Base-by-base conservation (phyloP, 2,797 vertebrate species). In the Anabas testudineus region DNA sequence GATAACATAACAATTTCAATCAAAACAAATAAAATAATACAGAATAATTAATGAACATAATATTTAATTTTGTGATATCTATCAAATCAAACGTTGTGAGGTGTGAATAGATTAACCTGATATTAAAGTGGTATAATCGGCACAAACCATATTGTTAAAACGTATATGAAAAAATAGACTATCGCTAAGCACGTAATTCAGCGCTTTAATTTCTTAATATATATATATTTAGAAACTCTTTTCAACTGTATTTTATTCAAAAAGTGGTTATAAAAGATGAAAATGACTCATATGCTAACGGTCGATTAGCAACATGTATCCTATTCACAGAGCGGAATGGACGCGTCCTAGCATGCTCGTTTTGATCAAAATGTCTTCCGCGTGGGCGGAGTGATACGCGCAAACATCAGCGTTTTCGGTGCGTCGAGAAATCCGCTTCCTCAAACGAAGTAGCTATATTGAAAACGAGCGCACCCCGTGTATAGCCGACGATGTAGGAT, bases 81-180 rank as follows among this genome's bases (percentile, higher is more conserved):
- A 39, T n/a, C 2, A 7, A 30, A 55, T 60, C 9, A 26, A 71
- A 48, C 0, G 1, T 0, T 2, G 13, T 0, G 0, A 28, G 1
- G 15, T 45, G 0, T 3, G 10, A 19, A 9, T 5, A 3, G 0
- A 4, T 42, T n/a, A 15, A 22, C 13, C 19, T 21, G 10, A 32
- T 14, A 14, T 2, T 22, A 48, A 2, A 78, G 70, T 93, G 89
- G 87, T 88, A 83, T 74, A 15, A 46, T 42, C 83, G 76, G 90
- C 53, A 36, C 36, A 78, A 75, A 91, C 78, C 80, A 91, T 80
- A n/a, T 28, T 52, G 2, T 52, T 1, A 16, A 10, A 4, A 7
- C 5, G 12, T 8, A 4, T 6, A 14, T 42, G 16, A 9, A 16
- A 10, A 39, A 15, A 21, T 5, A 22, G 0, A 19, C 61, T n/a